A percentile compares a stretch with the other conserved stretches of the same genome.
These are phyloP conservation scores for Drosophila santomea DNA, from an alignment of 1,140 invertebrate genomes.

Conservation along the genomic window DNA sequence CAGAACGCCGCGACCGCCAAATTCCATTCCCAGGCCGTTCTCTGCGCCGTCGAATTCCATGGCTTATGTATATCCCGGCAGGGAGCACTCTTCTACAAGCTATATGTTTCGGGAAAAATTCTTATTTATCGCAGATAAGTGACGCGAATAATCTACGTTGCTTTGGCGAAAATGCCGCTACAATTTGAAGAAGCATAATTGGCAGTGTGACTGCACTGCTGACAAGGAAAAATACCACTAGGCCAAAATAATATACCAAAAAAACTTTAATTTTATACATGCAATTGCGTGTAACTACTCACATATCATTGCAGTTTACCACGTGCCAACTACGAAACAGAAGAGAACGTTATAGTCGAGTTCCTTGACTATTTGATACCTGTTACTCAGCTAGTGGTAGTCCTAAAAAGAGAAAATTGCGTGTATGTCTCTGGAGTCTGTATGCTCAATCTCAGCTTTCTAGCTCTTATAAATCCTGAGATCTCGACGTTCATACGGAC, in stretches of 20 bases:
- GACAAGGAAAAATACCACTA: not conserved
- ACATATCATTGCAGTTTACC: too few relatives aligned
- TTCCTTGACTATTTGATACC: too few relatives aligned
- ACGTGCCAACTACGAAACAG: too few relatives aligned
- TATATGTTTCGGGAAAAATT: not conserved
- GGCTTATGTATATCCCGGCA: not conserved
- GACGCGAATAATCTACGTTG: conserved; percentile 10
- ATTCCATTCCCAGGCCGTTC: conserved; percentile 7
- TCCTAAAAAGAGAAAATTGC: too few relatives aligned
- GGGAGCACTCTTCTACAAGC: not conserved
- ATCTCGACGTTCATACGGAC: too few relatives aligned
- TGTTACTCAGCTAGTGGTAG: too few relatives aligned
- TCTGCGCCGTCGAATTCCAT: conserved; percentile 52
- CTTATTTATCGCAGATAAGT: not conserved
- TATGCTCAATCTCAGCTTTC: too few relatives aligned
- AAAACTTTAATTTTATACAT: too few relatives aligned
- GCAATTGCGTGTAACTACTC: too few relatives aligned
- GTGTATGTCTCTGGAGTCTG: too few relatives aligned
- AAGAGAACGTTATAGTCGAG: too few relatives aligned
- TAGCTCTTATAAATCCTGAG: too few relatives aligned
- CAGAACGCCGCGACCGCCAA: conserved; percentile 51
- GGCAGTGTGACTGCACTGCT: not conserved
- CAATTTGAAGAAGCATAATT: conserved; percentile 55
- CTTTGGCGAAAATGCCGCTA: conserved; percentile 65
- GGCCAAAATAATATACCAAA: not conserved